Percentiles rank a stretch among this genome's conserved stretches.
Evolutionary conservation across 2,113 vertebrate genomes (phyloP).

Genomic region (Hystrix cristata): DNA sequence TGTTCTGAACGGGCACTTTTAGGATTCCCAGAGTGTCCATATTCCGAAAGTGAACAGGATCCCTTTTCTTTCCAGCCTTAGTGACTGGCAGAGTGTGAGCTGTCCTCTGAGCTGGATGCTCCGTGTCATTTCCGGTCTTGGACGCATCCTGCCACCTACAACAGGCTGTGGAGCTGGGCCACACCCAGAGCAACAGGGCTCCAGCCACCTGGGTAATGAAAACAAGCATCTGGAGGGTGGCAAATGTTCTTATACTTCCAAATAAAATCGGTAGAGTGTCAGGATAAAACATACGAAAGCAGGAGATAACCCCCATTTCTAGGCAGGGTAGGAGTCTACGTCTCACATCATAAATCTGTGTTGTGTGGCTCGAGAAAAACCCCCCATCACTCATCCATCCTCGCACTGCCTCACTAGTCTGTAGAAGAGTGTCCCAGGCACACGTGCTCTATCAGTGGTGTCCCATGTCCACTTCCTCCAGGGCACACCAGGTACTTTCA

Average conservation of each 20-base stretch:
- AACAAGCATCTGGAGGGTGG: neutral
- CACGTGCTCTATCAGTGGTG: rapidly evolving
- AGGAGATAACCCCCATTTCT: neutral
- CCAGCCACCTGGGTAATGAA: neutral
- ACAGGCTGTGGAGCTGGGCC: neutral
- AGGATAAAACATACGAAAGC: neutral
- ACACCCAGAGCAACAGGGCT: neutral
- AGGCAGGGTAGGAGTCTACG: neutral
- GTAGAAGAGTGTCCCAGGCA: neutral
- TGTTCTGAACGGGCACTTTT: neutral
- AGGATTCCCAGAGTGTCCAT: neutral
- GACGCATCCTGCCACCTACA: neutral
- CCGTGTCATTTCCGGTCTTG: neutral
- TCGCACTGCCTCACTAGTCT: neutral
- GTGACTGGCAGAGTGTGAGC: neutral
- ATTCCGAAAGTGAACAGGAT: neutral
- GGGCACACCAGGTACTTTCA: neutral
- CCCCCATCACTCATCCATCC: neutral
- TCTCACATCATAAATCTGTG: neutral
- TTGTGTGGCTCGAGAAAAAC: neutral
- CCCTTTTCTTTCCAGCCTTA: neutral
- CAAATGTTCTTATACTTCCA: neutral
- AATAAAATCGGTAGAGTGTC: neutral
- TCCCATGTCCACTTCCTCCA: neutral
- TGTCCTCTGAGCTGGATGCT: neutral